These are phyloP conservation scores for Copsychus sechellarum DNA, from an alignment of 2,113 vertebrate species.

Conservation along the genomic window DNA sequence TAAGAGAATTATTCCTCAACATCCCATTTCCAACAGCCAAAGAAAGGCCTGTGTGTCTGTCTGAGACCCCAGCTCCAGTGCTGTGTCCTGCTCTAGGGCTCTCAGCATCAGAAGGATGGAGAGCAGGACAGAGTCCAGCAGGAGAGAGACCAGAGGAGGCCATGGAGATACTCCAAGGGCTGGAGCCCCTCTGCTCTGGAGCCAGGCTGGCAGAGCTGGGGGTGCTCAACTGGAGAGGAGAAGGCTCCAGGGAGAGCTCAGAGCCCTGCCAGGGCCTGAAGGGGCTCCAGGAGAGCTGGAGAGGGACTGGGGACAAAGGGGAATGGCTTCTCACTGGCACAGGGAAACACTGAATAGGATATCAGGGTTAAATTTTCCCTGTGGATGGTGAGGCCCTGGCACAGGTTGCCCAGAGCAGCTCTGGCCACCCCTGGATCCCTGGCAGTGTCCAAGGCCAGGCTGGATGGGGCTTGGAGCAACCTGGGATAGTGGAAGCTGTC, in stretches of 20 bases:
- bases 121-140: background rate
- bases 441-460: background rate
- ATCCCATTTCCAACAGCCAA: background rate
- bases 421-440: background rate
- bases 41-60: background rate
- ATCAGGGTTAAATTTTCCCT: background rate
- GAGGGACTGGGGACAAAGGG: background rate
- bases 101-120: background rate
- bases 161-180: rapidly evolving
- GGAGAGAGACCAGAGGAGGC: background rate
- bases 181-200: background rate
- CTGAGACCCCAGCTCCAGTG: background rate
- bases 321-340: background rate
- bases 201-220: background rate
- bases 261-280: rapidly evolving
- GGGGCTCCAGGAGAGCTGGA: background rate
- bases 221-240: rapidly evolving
- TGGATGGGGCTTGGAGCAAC: rapidly evolving
- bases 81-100: background rate
- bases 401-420: background rate
- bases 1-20: background rate
- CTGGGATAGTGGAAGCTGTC: background rate
- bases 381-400: rapidly evolving
- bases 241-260: background rate
- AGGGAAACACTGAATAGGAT: background rate